Conservation (phyloP, 2,113 vertebrate species). For the Pelusios castaneus region DNA sequence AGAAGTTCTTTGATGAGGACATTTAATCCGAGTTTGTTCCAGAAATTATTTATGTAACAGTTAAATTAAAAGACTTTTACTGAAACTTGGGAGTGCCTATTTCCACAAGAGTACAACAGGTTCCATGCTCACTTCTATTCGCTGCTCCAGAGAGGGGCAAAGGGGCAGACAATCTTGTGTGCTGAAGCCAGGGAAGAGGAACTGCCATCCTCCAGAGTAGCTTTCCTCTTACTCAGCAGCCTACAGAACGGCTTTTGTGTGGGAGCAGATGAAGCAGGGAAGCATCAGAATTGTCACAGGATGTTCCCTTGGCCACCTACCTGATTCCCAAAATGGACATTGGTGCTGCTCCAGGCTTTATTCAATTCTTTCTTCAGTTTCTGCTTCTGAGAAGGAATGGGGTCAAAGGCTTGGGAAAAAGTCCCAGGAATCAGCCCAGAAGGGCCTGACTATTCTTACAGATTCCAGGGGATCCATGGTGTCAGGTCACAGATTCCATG, state of each 20-base stretch:
- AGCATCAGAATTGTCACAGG: not conserved
- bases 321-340: not conserved
- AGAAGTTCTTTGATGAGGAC: not conserved
- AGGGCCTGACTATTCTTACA: not conserved
- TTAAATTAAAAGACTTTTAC: not conserved
- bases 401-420: not conserved
- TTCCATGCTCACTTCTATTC: not conserved
- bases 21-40: not conserved
- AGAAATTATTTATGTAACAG: not conserved
- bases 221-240: not conserved
- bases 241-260: not conserved
- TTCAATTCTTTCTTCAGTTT: not conserved
- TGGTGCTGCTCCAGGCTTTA: fast-evolving
- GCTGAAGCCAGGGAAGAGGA: not conserved
- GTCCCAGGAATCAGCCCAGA: not conserved
- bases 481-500: not conserved
- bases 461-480: not conserved
- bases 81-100: fast-evolving
- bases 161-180: not conserved
- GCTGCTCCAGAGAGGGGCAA: not conserved
- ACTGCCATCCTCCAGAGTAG: not conserved
- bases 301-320: fast-evolving
- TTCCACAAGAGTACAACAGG: not conserved
- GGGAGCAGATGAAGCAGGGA: fast-evolving
- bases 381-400: not conserved